Percentiles rank a stretch among this genome's conserved stretches.
phyloP scores from a whole-genome alignment of 1,140 invertebrate genomes.

The Sinella curviseta region DNA sequence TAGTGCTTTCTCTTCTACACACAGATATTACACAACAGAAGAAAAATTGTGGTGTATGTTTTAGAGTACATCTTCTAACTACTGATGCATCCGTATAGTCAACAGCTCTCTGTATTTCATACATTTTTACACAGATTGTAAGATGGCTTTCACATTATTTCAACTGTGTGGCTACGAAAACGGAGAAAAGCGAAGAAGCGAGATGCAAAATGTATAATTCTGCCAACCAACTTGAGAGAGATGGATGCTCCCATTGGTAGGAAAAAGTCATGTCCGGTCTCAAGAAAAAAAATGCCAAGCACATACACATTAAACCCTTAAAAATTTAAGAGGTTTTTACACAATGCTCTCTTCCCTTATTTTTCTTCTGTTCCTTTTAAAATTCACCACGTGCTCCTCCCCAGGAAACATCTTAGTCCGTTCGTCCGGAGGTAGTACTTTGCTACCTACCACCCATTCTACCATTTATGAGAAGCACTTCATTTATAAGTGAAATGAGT shows the following conservation, averaged over 20 bases:
- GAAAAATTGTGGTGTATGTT: too few relatives aligned
- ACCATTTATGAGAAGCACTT: neutral
- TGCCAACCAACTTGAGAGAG: neutral
- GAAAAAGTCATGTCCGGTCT: constrained; percentile 18
- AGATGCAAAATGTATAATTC: constrained; percentile 1
- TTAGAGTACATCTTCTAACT: too few relatives aligned
- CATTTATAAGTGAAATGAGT: neutral
- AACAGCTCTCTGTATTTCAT: too few relatives aligned
- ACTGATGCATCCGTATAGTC: too few relatives aligned
- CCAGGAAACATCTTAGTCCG: neutral
- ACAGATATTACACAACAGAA: neutral
- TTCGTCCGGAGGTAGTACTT: neutral
- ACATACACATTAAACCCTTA: constrained; percentile 11
- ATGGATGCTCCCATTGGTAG: constrained; percentile 8
- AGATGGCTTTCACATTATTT: neutral
- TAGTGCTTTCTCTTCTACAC: neutral
- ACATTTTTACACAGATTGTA: too few relatives aligned
- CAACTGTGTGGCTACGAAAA: neutral
- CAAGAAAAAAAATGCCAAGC: neutral
- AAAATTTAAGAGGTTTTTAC: constrained; percentile 1
- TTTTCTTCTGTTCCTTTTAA: neutral
- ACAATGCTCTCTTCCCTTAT: neutral
- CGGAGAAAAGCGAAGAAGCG: neutral
- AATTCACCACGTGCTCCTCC: neutral
- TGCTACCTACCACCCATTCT: neutral